Evolutionary conservation across 2,888 invertebrate genomes (phyloP).

Genomic region (Mythimna albipuncta): DNA sequence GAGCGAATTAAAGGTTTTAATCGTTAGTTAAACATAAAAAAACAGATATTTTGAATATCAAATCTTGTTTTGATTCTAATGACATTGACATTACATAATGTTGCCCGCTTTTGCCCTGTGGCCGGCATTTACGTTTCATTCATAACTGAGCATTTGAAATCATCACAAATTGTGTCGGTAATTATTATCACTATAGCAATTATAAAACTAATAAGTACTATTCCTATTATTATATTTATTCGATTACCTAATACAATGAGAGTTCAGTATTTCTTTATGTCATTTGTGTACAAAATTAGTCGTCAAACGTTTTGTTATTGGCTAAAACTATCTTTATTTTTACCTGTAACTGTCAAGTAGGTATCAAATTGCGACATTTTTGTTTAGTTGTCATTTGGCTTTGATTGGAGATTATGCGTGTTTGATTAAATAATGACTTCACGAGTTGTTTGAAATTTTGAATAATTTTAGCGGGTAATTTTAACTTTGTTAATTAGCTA

Average conservation of each 20-base stretch:
- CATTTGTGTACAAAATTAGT: neutral
- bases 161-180: neutral
- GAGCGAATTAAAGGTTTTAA: neutral
- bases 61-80: constrained; percentile 46
- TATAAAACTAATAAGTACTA: too few species aligned
- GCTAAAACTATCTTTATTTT: neutral
- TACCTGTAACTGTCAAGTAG: constrained; percentile 20
- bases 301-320: constrained; percentile 31
- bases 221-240: neutral
- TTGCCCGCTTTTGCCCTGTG: neutral
- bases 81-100: constrained; percentile 40
- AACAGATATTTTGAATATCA: constrained; percentile 13
- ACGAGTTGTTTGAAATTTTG: constrained; percentile 55
- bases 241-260: fast-evolving
- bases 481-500: constrained; percentile 26
- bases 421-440: constrained; percentile 24
- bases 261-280: fast-evolving
- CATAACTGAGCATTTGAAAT: neutral
- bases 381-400: constrained; percentile 50
- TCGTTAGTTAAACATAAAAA: neutral
- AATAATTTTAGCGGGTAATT: constrained; percentile 66
- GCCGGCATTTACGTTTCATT: constrained; percentile 16
- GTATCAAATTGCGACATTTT: constrained; percentile 10
- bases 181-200: neutral
- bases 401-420: constrained; percentile 48